These are phyloP conservation scores for Epistrophella euchroma DNA, from an alignment of 2,888 invertebrate species.

Conservation along the genomic window DNA sequence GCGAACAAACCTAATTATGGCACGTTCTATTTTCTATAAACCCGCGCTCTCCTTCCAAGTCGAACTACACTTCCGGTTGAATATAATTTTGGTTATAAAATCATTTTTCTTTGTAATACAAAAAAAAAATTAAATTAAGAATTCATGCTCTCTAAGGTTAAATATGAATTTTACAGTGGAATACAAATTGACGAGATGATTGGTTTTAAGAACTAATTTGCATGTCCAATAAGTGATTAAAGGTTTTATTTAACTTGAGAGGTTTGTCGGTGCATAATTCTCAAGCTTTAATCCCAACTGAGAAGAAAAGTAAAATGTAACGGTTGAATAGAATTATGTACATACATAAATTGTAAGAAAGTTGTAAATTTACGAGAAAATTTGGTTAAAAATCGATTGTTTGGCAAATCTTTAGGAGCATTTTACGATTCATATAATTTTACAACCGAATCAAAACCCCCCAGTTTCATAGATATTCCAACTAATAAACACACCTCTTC, in stretches of 20 bases:
- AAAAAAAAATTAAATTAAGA: neutral
- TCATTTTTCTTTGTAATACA: neutral
- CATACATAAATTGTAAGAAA: too few species aligned
- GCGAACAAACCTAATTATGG: slow-evolving; percentile 62
- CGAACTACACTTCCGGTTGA: neutral
- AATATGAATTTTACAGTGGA: neutral
- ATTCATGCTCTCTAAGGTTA: neutral
- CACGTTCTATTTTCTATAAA: neutral
- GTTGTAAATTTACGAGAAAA: neutral
- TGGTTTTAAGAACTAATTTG: neutral
- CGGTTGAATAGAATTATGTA: too few species aligned
- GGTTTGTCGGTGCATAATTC: too few species aligned
- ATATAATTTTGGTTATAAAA: neutral
- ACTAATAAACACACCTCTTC: slow-evolving; percentile 5
- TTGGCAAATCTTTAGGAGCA: neutral
- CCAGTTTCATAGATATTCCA: neutral
- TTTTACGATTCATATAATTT: slow-evolving; percentile 11
- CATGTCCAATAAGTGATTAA: neutral
- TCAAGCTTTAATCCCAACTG: too few species aligned
- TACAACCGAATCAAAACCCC: neutral
- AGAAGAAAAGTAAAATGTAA: too few species aligned
- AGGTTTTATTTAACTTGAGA: neutral
- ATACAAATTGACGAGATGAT: neutral
- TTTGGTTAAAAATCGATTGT: slow-evolving; percentile 12
- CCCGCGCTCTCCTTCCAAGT: neutral